Evolutionary conservation across 2,797 vertebrate genomes (phyloP).

Genomic region (Hoplostethus mediterraneus): DNA sequence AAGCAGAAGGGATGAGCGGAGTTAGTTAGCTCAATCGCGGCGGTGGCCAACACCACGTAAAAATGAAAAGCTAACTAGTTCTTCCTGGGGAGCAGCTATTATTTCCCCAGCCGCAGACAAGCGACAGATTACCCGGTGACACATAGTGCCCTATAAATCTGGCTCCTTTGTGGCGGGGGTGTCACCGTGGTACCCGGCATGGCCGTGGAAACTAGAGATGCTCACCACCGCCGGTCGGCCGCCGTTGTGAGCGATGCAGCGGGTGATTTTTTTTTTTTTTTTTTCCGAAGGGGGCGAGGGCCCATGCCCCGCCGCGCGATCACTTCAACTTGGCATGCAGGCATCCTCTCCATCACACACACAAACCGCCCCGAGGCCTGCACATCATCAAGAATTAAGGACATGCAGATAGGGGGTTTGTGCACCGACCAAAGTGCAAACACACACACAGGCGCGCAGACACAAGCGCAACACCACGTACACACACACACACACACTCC

Average conservation of each 20-base stretch:
- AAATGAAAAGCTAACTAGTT: conserved; percentile 45
- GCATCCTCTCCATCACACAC: conserved; percentile 84
- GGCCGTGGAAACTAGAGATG: conserved; percentile 43
- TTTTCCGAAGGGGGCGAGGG: conserved; percentile 54
- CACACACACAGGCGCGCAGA: conserved; percentile 58
- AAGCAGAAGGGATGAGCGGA: conserved; percentile 38
- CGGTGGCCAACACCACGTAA: conserved; percentile 38
- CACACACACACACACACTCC: conserved; percentile 41
- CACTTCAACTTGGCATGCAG: conserved; percentile 80
- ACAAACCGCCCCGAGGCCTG: conserved; percentile 77
- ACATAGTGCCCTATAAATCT: conserved; percentile 65
- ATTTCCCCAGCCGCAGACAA: conserved; percentile 55
- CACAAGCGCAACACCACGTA: conserved; percentile 42
- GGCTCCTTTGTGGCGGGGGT: conserved; percentile 58
- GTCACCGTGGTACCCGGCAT: conserved; percentile 53
- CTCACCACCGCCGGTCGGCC: conserved; percentile 29
- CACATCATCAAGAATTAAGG: conserved; percentile 89
- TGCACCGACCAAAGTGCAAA: conserved; percentile 81
- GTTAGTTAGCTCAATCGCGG: conserved; percentile 42
- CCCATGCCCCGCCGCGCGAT: conserved; percentile 66
- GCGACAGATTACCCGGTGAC: conserved; percentile 63
- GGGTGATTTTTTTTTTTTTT: conserved; percentile 17
- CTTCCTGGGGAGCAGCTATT: conserved; percentile 60
- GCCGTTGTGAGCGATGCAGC: conserved; percentile 47
- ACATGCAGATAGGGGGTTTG: conserved; percentile 84